Conservation (phyloP, 2,888 invertebrate genomes). For the Ecdyonurus torrentis region DNA sequence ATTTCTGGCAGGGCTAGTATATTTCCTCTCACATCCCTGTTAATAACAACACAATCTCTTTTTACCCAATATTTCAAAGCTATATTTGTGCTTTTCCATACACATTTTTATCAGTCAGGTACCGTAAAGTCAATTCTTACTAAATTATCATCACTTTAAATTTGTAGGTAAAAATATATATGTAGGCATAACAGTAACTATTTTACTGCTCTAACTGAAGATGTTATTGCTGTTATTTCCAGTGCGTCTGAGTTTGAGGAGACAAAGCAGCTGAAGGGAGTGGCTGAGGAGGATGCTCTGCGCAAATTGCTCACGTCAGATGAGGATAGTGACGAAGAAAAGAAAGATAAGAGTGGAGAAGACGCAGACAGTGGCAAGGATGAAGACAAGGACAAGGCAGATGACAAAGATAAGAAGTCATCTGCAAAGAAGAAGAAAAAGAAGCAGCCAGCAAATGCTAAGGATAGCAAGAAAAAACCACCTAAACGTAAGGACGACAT, state of each 20-base stretch:
- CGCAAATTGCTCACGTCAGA: conserved; percentile 75
- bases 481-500: conserved; percentile 35
- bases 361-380: conserved; percentile 60
- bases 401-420: conserved; percentile 48
- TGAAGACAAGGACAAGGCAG: conserved; percentile 53
- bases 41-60: no score
- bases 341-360: conserved; percentile 29
- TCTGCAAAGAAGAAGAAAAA: conserved; percentile 38
- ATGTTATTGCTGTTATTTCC: no score
- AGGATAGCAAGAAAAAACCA: conserved; percentile 13
- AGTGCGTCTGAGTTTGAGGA: conserved; percentile 54
- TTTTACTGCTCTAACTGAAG: no score
- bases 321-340: conserved; percentile 65
- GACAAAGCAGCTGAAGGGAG: conserved; percentile 33
- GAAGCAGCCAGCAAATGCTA: conserved; percentile 21
- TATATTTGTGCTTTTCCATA: no score
- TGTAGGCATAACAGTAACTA: no score
- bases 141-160: no score
- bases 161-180: no score
- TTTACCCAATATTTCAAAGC: no score
- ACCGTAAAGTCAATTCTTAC: no score
- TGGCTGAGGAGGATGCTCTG: conserved; percentile 80
- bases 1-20: no score
- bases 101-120: no score
- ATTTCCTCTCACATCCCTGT: no score